Evolutionary conservation across 2,888 invertebrate species (phyloP).

Genomic region (Agelastica alni): DNA sequence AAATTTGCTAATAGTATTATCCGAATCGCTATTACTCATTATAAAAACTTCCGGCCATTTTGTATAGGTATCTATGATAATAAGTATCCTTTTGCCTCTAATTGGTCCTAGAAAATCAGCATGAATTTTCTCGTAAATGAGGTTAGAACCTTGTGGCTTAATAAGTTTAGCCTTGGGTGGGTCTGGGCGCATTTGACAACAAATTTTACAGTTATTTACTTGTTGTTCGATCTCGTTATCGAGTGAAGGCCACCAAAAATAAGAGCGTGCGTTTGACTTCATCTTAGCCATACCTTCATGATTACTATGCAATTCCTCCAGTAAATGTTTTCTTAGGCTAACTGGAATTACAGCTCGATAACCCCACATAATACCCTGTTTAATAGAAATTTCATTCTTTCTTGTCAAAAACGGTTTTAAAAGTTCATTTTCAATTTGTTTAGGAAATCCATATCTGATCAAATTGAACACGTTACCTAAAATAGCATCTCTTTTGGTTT

Average conservation of each 20-base stretch:
- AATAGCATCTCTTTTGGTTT: not conserved
- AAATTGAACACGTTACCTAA: not conserved
- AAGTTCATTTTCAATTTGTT: not conserved
- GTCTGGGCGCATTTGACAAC: not conserved
- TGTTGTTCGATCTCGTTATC: slow-evolving; percentile 10
- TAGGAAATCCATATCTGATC: slow-evolving; percentile 1
- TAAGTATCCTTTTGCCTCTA: slow-evolving; percentile 11
- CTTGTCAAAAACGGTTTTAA: not conserved
- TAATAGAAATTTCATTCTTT: slow-evolving; percentile 15
- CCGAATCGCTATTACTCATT: slow-evolving; percentile 6
- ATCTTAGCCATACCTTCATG: slow-evolving; percentile 27
- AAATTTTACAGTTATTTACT: slow-evolving; percentile 1
- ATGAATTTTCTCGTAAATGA: slow-evolving; percentile 17
- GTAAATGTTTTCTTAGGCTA: slow-evolving; percentile 21
- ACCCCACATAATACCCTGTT: slow-evolving; percentile 30
- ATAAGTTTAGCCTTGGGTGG: slow-evolving; percentile 10
- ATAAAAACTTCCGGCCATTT: slow-evolving; percentile 17
- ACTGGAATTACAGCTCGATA: slow-evolving; percentile 27
- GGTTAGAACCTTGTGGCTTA: not conserved
- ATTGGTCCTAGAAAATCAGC: slow-evolving; percentile 18
- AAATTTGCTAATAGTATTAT: not conserved
- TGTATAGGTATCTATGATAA: slow-evolving; percentile 19
- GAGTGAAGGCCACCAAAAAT: slow-evolving; percentile 17
- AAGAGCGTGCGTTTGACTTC: slow-evolving; percentile 16
- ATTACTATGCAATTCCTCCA: slow-evolving; percentile 28